Conservation (phyloP, 2,113 vertebrate species). For the Trachemys scripta region DNA sequence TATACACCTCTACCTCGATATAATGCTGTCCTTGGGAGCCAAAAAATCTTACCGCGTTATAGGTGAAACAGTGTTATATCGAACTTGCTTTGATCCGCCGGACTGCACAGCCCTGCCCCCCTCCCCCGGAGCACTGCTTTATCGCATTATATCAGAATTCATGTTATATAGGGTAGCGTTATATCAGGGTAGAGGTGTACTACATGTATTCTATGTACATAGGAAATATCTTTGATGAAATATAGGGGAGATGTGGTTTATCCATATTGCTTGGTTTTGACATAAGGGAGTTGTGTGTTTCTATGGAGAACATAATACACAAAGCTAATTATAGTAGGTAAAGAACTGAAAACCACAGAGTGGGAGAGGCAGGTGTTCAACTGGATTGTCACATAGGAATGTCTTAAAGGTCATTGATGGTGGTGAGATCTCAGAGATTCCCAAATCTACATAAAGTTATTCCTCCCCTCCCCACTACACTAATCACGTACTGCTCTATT, state of each 20-base stretch:
- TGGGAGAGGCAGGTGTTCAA: conserved; percentile 60
- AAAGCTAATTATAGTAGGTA: conserved; percentile 63
- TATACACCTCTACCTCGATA: not conserved
- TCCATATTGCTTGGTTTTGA: conserved; percentile 72
- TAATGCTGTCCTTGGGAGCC: no score
- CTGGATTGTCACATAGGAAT: conserved; percentile 55
- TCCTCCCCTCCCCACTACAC: conserved; percentile 53
- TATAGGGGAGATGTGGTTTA: conserved; percentile 61
- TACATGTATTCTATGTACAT: conserved; percentile 57
- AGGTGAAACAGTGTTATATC: no score
- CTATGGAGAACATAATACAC: conserved; percentile 47
- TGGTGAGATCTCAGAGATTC: conserved; percentile 62
- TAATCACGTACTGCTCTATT: conserved; percentile 18
- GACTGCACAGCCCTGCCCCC: no score
- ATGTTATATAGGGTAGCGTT: no score
- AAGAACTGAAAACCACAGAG: conserved; percentile 63
- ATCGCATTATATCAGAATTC: no score
- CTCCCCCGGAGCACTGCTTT: no score
- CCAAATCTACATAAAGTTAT: conserved; percentile 41
- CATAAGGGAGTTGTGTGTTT: conserved; percentile 62
- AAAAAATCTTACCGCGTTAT: no score
- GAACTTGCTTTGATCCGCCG: no score
- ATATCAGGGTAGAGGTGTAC: not conserved
- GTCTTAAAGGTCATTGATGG: conserved; percentile 34
- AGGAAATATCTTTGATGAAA: conserved; percentile 65